These are phyloP conservation scores for Eumacrocentrus americanus DNA, from an alignment of 2,888 invertebrate species.

Conservation along the genomic window DNA sequence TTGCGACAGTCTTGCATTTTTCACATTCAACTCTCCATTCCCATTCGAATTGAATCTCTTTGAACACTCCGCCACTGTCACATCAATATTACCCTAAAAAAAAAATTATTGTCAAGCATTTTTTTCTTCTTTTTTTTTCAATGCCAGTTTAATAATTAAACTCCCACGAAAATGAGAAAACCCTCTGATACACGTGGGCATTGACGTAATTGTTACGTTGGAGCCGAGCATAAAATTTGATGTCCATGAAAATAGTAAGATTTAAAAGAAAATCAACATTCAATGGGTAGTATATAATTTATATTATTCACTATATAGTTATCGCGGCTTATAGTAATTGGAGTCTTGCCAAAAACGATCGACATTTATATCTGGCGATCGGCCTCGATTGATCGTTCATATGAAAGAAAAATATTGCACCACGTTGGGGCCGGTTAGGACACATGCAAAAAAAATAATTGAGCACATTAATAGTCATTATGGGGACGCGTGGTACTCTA, in stretches of 20 bases:
- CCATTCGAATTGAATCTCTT: neutral
- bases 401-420: slow-evolving; percentile 3
- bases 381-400: slow-evolving; percentile 4
- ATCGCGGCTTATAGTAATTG: slow-evolving; percentile 25
- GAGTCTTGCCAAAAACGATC: slow-evolving; percentile 12
- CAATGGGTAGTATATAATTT: no score
- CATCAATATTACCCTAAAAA: neutral
- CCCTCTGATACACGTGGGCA: no score
- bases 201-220: no score
- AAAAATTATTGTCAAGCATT: neutral
- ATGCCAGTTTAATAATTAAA: no score
- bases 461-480: slow-evolving; percentile 3
- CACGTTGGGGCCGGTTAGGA: neutral
- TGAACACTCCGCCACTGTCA: neutral
- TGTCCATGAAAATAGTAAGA: no score
- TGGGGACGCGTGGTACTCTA: neutral
- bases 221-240: no score
- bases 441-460: slow-evolving; percentile 8
- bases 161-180: no score
- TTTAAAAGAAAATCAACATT: no score
- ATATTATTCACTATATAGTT: no score
- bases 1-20: slow-evolving; percentile 21
- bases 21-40: slow-evolving; percentile 9
- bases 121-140: no score
- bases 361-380: slow-evolving; percentile 15